phyloP scores from a whole-genome alignment of 2,113 vertebrate species.

The Sceloporus undulatus region DNA sequence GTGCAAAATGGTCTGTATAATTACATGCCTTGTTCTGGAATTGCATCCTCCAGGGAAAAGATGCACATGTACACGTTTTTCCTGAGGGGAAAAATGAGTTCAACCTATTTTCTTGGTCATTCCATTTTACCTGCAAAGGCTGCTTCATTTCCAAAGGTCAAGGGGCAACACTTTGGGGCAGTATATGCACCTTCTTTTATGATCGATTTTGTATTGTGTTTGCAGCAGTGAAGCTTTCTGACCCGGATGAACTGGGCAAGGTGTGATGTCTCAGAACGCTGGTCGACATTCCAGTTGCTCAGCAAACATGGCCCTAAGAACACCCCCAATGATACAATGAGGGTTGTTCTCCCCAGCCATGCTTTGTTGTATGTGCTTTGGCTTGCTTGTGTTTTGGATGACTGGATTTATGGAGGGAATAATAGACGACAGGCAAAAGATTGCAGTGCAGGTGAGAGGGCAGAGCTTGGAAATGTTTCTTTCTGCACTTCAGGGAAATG shows the following conservation, averaged over 20 bases:
- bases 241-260: too few relatives aligned
- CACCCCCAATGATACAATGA: too few relatives aligned
- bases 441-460: too few relatives aligned
- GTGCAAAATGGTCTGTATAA: constrained; percentile 32
- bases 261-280: not conserved
- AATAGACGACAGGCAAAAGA: too few relatives aligned
- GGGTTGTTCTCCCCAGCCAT: not conserved
- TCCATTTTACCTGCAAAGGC: not conserved
- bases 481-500: too few relatives aligned
- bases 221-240: not conserved
- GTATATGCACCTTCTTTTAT: not conserved
- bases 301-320: not conserved
- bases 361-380: not conserved
- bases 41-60: constrained; percentile 10
- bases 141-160: not conserved
- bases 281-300: not conserved
- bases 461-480: too few relatives aligned
- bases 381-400: not conserved
- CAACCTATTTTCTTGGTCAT: constrained; percentile 18
- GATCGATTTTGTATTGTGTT: not conserved
- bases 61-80: not conserved
- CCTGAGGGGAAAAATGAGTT: not conserved
- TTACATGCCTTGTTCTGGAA: constrained; percentile 50
- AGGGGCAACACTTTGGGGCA: not conserved
- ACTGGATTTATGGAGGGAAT: not conserved